A percentile compares a stretch with the other conserved stretches of the same genome.
phyloP scores from a whole-genome alignment of 2,113 vertebrate genomes.

The Pachycephala philippinensis region DNA sequence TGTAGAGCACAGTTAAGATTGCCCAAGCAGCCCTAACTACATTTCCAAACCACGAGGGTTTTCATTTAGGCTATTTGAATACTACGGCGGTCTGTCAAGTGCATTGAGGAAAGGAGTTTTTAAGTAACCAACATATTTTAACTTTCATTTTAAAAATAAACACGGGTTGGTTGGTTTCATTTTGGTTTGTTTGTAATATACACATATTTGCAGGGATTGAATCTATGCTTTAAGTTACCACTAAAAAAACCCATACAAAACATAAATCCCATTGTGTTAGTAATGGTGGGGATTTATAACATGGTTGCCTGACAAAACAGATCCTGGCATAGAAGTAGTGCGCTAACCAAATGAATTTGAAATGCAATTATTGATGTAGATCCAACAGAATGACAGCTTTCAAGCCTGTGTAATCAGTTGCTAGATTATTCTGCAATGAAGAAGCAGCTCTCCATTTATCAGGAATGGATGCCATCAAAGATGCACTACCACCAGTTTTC shows the following conservation, averaged over 20 bases:
- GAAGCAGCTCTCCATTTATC: not conserved
- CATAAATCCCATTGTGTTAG: not conserved
- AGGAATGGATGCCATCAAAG: not conserved
- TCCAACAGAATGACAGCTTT: not conserved
- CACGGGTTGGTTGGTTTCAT: not conserved
- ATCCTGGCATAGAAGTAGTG: not conserved
- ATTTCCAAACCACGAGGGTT: not conserved
- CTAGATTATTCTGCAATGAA: not conserved
- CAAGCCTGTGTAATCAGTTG: not conserved
- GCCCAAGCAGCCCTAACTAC: not conserved
- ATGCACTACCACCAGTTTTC: not conserved
- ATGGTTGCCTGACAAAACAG: not conserved
- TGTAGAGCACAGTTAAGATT: not conserved
- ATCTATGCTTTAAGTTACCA: not conserved
- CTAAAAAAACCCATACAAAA: not conserved
- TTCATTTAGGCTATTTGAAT: not conserved
- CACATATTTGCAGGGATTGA: rapidly evolving
- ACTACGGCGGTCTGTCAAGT: not conserved
- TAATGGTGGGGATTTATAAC: not conserved
- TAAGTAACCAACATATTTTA: not conserved
- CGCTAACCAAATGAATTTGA: not conserved
- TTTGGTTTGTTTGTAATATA: not conserved
- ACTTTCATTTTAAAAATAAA: not conserved
- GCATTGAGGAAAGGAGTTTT: not conserved
- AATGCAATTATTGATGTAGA: not conserved